Conservation (phyloP, 2,113 vertebrate genomes). For the Apus apus region DNA sequence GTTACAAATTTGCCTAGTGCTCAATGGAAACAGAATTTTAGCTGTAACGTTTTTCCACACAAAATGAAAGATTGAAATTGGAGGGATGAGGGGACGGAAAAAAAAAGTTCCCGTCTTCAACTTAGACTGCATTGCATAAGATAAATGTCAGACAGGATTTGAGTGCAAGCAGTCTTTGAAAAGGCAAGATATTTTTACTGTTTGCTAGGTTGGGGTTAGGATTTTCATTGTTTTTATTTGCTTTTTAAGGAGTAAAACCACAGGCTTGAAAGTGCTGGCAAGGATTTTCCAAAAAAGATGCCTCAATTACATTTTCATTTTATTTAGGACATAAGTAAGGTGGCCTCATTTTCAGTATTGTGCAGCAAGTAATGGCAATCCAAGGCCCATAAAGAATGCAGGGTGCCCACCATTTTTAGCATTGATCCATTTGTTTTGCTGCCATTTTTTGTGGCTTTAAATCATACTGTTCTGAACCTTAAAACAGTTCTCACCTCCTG, state of each 20-base stretch:
- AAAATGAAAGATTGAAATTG: background rate
- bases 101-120: background rate
- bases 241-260: background rate
- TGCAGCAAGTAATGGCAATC: background rate
- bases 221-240: background rate
- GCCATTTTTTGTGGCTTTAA: background rate
- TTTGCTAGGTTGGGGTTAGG: background rate
- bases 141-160: background rate
- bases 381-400: background rate
- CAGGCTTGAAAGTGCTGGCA: background rate
- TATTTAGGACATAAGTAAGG: background rate
- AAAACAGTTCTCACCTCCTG: background rate
- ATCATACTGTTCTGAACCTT: background rate
- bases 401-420: background rate
- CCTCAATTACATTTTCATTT: background rate
- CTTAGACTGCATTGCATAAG: background rate
- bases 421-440: background rate
- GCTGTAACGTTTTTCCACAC: background rate
- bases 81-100: accelerated
- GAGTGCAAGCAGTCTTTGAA: background rate
- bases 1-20: background rate
- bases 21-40: background rate
- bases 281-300: background rate
- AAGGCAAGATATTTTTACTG: background rate
- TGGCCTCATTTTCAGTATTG: background rate